Percentiles rank a stretch among this genome's conserved stretches.
Evolutionary conservation across 2,113 vertebrate genomes (phyloP).

Genomic region (Raja brachyura): DNA sequence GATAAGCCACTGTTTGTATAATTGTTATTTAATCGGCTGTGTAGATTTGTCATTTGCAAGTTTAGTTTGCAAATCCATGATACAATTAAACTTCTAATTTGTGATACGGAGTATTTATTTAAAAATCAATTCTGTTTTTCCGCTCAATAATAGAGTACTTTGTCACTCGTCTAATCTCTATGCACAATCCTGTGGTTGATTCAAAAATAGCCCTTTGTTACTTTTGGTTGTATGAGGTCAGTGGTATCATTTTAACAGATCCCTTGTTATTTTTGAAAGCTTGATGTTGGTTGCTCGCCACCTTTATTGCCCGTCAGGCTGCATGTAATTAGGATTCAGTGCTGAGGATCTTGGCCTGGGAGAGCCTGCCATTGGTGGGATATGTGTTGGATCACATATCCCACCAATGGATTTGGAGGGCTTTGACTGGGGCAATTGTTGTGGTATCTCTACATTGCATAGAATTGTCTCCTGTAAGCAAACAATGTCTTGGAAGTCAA

Average conservation of each 20-base stretch:
- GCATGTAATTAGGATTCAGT: too few species aligned
- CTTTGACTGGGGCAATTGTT: too few species aligned
- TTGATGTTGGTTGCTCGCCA: not conserved
- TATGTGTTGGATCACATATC: too few species aligned
- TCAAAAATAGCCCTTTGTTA: not conserved
- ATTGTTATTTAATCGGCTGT: not conserved
- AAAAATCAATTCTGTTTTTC: not conserved
- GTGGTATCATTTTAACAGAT: not conserved
- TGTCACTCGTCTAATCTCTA: not conserved
- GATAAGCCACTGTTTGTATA: not conserved
- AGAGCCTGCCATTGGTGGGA: too few species aligned
- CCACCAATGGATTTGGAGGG: too few species aligned
- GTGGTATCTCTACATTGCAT: too few species aligned
- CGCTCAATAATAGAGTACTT: not conserved
- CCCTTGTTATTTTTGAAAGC: not conserved
- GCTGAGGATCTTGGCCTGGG: too few species aligned
- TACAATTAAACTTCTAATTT: not conserved
- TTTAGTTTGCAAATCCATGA: not conserved
- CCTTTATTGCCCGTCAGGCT: not conserved
- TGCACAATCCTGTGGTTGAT: not conserved
- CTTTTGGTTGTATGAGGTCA: not conserved
- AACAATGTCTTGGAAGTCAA: too few species aligned
- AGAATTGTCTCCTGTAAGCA: too few species aligned
- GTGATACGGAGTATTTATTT: not conserved
- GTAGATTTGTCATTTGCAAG: not conserved